A percentile compares a stretch with the other conserved stretches of the same genome.
Conservation (phyloP, 23 tunicate genomes). For the Phallusia fumigata region DNA sequence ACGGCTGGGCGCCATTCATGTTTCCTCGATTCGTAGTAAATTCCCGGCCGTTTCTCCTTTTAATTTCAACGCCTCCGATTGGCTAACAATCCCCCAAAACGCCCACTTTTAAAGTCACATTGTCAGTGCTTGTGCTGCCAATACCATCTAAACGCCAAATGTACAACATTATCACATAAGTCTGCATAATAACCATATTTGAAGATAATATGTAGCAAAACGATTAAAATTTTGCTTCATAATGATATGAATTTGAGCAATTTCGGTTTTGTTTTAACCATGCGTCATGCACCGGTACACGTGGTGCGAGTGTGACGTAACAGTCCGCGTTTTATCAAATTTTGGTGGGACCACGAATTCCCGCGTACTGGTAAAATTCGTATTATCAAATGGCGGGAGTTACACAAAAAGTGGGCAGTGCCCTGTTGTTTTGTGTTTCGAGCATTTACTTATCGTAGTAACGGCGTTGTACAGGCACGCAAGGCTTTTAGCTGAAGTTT, state of each 20-base stretch:
- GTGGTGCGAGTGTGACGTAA: no score
- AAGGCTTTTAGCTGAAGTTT: no score
- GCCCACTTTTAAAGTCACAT: neutral
- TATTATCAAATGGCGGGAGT: neutral
- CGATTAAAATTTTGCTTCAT: no score
- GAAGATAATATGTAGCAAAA: no score
- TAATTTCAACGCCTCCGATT: neutral
- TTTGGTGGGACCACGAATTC: neutral
- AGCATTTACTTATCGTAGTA: neutral
- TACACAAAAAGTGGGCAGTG: neutral
- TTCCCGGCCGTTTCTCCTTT: neutral
- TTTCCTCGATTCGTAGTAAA: conserved; percentile 5
- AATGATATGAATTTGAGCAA: no score
- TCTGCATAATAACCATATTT: no score
- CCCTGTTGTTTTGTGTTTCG: neutral
- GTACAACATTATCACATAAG: no score
- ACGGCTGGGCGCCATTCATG: conserved; percentile 5
- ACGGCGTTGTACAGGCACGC: no score
- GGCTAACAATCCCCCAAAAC: neutral
- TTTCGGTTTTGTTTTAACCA: no score
- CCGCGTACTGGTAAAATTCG: neutral
- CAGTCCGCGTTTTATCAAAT: neutral
- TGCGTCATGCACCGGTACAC: no score
- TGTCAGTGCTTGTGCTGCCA: no score
- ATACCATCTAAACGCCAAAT: no score